Percentiles rank a stretch among this genome's conserved stretches.
Conservation (phyloP, 2,797 vertebrate species). For the Hydrocynus forskahlii region DNA sequence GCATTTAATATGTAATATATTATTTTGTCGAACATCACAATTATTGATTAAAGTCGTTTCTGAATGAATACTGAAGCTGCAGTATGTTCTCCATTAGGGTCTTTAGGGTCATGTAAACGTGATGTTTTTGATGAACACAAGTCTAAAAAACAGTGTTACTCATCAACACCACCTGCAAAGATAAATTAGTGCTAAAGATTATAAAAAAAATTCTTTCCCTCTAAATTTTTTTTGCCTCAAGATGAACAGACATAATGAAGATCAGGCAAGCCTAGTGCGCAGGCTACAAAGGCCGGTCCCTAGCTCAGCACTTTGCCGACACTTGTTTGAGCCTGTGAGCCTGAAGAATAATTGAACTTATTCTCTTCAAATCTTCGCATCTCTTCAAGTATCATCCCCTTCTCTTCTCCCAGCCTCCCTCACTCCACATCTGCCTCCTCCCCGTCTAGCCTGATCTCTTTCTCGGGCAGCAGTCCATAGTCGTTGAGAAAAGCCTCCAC, state of each 20-base stretch:
- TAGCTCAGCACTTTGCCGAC: not conserved
- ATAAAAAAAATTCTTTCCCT: not conserved
- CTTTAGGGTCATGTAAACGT: not conserved
- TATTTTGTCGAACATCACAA: not conserved
- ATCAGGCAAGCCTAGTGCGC: not conserved
- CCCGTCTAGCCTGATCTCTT: slow-evolving; percentile 77
- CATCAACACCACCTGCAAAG: not conserved
- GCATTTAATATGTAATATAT: not conserved
- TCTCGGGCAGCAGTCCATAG: slow-evolving; percentile 93
- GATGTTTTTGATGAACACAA: not conserved
- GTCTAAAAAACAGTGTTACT: not conserved
- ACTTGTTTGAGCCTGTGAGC: slow-evolving; percentile 18
- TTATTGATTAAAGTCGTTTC: not conserved
- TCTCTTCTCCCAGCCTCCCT: slow-evolving; percentile 52
- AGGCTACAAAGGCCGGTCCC: not conserved
- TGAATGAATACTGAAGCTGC: not conserved
- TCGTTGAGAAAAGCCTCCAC: slow-evolving; percentile 95
- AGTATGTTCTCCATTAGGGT: not conserved
- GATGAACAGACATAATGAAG: not conserved
- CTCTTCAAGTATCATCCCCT: slow-evolving; percentile 17
- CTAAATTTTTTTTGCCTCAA: not conserved
- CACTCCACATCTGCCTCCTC: slow-evolving; percentile 76
- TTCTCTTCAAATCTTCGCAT: slow-evolving; percentile 44
- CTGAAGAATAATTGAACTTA: slow-evolving; percentile 54
- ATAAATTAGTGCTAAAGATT: not conserved